A percentile compares a stretch with the other conserved stretches of the same genome.
Evolutionary conservation across 1,140 invertebrate species (phyloP).

Genomic region (Zaprionus ghesquierei): DNA sequence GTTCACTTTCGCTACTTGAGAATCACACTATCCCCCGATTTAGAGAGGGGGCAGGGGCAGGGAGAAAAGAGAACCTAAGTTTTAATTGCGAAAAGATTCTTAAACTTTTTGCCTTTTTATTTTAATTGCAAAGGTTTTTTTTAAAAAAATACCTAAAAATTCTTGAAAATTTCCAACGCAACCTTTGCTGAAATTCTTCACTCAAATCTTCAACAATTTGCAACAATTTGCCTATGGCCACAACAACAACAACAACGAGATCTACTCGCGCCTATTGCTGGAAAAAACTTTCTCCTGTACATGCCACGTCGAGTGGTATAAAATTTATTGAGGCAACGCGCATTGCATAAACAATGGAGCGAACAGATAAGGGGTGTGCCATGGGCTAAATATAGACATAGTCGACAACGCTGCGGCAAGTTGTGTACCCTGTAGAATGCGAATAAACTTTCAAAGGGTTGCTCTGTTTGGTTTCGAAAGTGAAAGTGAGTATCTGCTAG

Average conservation of each 20-base stretch:
- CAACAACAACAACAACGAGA: no score
- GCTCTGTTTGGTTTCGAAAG: background rate
- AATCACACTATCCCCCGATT: background rate
- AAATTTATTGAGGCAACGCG: constrained; percentile 66
- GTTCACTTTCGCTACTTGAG: constrained; percentile 17
- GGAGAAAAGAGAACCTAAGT: background rate
- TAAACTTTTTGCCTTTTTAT: background rate
- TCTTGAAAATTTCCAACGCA: background rate
- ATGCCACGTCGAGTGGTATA: constrained; percentile 27
- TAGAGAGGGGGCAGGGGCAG: no score
- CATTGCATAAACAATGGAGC: constrained; percentile 65
- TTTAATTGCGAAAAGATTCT: background rate
- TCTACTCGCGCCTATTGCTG: background rate
- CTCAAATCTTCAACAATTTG: background rate
- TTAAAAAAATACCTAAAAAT: no score
- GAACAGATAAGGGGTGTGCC: constrained; percentile 48
- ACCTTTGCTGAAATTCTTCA: background rate
- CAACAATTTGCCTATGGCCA: background rate
- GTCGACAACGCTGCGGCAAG: constrained; percentile 19
- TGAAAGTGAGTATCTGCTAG: background rate
- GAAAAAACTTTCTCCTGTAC: background rate
- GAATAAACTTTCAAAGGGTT: background rate
- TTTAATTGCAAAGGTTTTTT: background rate
- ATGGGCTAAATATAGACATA: constrained; percentile 56
- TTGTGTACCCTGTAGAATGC: background rate